These are phyloP conservation scores for Chrysoperla carnea DNA, from an alignment of 1,140 invertebrate genomes.

Conservation along the genomic window DNA sequence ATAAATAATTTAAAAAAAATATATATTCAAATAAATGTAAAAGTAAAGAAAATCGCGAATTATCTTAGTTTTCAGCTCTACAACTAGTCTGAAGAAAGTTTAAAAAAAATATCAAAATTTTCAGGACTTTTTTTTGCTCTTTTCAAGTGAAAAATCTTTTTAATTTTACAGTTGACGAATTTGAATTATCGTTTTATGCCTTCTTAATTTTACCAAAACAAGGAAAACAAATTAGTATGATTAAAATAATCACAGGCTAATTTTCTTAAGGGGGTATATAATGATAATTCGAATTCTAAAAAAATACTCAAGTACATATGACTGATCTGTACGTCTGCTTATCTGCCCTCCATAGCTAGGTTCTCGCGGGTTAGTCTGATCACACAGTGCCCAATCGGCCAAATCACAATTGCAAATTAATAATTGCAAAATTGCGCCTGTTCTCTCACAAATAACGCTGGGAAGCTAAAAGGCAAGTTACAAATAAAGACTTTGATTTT, in stretches of 20 bases:
- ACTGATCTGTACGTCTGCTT: slow-evolving; percentile 1
- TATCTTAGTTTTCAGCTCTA: no score
- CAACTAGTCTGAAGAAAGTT: no score
- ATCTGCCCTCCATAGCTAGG: slow-evolving; percentile 3
- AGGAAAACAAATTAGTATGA: neutral
- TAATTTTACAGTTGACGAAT: neutral
- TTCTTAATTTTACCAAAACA: neutral
- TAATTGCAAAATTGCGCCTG: neutral
- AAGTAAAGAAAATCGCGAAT: no score
- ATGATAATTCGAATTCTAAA: no score
- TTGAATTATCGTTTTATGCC: neutral
- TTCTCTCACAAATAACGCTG: neutral
- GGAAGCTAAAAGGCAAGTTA: neutral
- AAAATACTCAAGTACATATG: no score
- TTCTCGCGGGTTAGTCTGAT: slow-evolving; percentile 1
- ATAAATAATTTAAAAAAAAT: slow-evolving; percentile 1
- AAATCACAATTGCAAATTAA: neutral
- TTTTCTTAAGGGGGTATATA: no score
- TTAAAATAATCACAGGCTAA: no score
- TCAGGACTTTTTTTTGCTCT: neutral
- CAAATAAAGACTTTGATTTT: neutral
- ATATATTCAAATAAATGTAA: no score
- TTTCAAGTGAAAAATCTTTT: slow-evolving; percentile 1
- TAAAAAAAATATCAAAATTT: no score
- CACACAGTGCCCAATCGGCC: neutral